These are phyloP conservation scores for Danionella dracula DNA, from an alignment of 2,797 vertebrate genomes.

Conservation along the genomic window DNA sequence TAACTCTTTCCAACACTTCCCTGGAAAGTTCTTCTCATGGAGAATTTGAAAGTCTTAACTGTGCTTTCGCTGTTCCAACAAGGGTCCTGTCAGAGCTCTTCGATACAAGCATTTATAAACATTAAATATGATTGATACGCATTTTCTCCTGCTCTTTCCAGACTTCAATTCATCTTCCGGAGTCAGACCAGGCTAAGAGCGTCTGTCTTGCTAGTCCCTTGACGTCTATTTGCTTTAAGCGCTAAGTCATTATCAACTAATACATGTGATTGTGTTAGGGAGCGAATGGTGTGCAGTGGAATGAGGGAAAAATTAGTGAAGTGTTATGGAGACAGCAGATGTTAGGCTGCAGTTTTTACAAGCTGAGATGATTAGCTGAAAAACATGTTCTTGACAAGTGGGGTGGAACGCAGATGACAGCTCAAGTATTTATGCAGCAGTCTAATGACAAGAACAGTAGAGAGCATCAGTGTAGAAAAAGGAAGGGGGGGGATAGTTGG, in stretches of 20 bases:
- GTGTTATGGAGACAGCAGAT: conserved; percentile 96
- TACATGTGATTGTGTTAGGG: conserved; percentile 95
- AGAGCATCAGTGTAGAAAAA: conserved; percentile 28
- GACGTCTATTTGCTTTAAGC: conserved; percentile 95
- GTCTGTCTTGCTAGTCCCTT: conserved; percentile 76
- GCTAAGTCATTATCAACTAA: conserved; percentile 96
- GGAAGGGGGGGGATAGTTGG: not conserved
- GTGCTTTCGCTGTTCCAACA: conserved; percentile 16
- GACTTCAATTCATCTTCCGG: conserved; percentile 87
- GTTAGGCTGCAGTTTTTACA: conserved; percentile 91
- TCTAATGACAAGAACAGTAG: conserved; percentile 54
- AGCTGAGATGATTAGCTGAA: conserved; percentile 86
- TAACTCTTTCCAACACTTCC: conserved; percentile 15
- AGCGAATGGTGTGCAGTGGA: conserved; percentile 89
- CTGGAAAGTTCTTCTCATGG: not conserved
- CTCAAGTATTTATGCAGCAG: conserved; percentile 60
- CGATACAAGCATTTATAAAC: conserved; percentile 76
- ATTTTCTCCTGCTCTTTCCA: conserved; percentile 80
- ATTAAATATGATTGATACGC: conserved; percentile 89
- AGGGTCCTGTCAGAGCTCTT: conserved; percentile 61
- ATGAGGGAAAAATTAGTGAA: conserved; percentile 91
- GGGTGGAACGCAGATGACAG: conserved; percentile 63
- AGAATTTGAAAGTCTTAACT: not conserved
- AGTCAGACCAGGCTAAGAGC: conserved; percentile 79
- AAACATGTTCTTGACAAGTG: conserved; percentile 74